phyloP scores from a whole-genome alignment of 2,113 vertebrate genomes.

The Hippocampus guttulatus region DNA sequence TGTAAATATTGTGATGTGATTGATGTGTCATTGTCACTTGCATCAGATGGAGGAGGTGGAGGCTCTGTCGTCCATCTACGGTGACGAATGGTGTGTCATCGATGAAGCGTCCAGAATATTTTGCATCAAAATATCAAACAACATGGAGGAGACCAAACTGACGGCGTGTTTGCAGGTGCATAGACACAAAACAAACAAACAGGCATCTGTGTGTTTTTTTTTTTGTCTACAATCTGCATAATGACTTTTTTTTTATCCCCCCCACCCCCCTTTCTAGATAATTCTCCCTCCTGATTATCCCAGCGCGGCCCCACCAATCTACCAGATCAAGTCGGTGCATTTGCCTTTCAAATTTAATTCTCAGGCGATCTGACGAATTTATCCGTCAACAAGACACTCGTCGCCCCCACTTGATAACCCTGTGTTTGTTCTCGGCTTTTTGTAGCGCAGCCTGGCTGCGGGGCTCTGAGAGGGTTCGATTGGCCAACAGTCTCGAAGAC shows the following conservation, averaged over 20 bases:
- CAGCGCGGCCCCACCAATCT: slow-evolving; percentile 83
- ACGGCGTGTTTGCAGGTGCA: slow-evolving; percentile 88
- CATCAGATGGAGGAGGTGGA: slow-evolving; percentile 91
- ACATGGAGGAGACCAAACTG: slow-evolving; percentile 77
- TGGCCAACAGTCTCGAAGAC: slow-evolving; percentile 90
- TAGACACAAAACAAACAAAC: slow-evolving; percentile 12
- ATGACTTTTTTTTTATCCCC: slow-evolving; percentile 3
- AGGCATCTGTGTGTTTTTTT: background rate
- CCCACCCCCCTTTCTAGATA: slow-evolving; percentile 67
- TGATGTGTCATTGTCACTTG: slow-evolving; percentile 1
- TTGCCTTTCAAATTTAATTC: slow-evolving; percentile 47
- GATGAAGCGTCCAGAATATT: slow-evolving; percentile 89
- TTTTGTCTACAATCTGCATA: slow-evolving; percentile 4
- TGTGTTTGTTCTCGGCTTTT: slow-evolving; percentile 56
- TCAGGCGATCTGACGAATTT: slow-evolving; percentile 28
- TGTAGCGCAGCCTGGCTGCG: slow-evolving; percentile 89
- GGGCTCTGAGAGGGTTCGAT: slow-evolving; percentile 76
- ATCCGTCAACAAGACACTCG: slow-evolving; percentile 42
- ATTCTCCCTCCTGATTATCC: slow-evolving; percentile 90
- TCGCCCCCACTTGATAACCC: slow-evolving; percentile 42
- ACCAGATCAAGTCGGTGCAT: slow-evolving; percentile 90
- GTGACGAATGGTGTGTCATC: slow-evolving; percentile 93
- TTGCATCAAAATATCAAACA: slow-evolving; percentile 85
- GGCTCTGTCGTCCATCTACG: slow-evolving; percentile 93
- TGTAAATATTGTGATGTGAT: background rate